phyloP scores from a whole-genome alignment of 1,140 invertebrate genomes.

The Pseudachorutes palmiensis region DNA sequence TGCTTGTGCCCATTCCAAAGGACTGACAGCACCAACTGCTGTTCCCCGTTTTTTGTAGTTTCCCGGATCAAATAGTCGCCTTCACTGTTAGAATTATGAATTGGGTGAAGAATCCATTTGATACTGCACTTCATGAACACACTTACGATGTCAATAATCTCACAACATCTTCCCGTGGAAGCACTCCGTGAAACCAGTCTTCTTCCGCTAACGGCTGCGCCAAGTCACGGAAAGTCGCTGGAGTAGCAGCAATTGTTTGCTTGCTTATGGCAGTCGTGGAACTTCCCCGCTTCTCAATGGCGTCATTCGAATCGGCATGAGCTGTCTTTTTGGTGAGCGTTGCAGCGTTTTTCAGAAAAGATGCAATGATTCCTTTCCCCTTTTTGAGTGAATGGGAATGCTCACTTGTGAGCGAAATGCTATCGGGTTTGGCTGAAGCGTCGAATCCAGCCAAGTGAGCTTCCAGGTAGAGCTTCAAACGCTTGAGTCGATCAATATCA shows the following conservation, averaged over 20 bases:
- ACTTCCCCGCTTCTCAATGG: background rate
- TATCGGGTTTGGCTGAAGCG: slow-evolving; percentile 13
- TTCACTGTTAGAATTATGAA: slow-evolving; percentile 49
- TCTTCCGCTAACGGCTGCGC: slow-evolving; percentile 40
- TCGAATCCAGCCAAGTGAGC: slow-evolving; percentile 23
- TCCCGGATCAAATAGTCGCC: slow-evolving; percentile 92
- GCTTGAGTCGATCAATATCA: slow-evolving; percentile 27
- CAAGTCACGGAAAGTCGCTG: background rate
- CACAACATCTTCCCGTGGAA: slow-evolving; percentile 92
- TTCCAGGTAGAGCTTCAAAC: slow-evolving; percentile 23
- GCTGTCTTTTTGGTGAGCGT: slow-evolving; percentile 27
- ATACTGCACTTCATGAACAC: background rate
- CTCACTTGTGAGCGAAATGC: slow-evolving; percentile 32
- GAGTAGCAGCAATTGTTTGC: background rate
- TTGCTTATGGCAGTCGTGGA: background rate
- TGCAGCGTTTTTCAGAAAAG: slow-evolving; percentile 25
- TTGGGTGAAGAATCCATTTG: background rate
- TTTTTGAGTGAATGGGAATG: slow-evolving; percentile 19
- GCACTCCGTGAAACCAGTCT: slow-evolving; percentile 95
- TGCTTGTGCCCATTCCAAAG: slow-evolving; percentile 88
- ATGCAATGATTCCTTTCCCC: slow-evolving; percentile 24
- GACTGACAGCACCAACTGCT: slow-evolving; percentile 88
- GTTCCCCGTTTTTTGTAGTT: slow-evolving; percentile 83
- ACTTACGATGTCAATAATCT: slow-evolving; percentile 57
- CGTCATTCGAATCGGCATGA: slow-evolving; percentile 11